phyloP scores from a whole-genome alignment of 1,140 invertebrate genomes.

The Dinoponera quadriceps region DNA sequence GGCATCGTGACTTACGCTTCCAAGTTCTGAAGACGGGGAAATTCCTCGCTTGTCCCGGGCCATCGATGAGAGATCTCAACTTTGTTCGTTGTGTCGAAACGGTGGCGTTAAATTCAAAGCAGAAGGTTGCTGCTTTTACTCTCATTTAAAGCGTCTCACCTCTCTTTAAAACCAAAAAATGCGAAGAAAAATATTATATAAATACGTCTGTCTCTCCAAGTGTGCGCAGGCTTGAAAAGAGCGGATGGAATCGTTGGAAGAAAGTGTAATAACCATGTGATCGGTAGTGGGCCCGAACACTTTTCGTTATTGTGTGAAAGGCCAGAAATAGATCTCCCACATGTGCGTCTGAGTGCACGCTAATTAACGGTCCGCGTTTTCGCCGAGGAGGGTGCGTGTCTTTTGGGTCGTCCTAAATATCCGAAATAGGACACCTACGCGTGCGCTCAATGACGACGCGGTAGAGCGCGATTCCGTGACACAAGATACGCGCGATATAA shows the following conservation, averaged over 20 bases:
- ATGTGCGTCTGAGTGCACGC: neutral
- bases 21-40: constrained; percentile 12
- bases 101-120: neutral
- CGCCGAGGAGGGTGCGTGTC: neutral
- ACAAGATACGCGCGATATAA: neutral
- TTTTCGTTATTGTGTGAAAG: constrained; percentile 18
- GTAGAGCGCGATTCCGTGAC: constrained; percentile 5
- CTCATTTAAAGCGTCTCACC: neutral
- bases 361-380: constrained; percentile 13
- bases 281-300: neutral
- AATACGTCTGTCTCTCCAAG: too few species aligned
- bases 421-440: neutral
- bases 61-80: neutral
- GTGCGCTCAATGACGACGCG: neutral
- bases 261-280: too few species aligned
- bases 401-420: constrained; percentile 12
- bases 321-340: neutral
- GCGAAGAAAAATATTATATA: too few species aligned
- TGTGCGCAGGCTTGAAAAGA: too few species aligned
- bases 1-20: constrained; percentile 14
- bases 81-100: neutral
- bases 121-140: neutral
- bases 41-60: neutral
- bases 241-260: too few species aligned
- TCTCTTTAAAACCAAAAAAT: too few species aligned